phyloP scores from a whole-genome alignment of 2,888 invertebrate species.

The Mongoloraphidia duomilia region DNA sequence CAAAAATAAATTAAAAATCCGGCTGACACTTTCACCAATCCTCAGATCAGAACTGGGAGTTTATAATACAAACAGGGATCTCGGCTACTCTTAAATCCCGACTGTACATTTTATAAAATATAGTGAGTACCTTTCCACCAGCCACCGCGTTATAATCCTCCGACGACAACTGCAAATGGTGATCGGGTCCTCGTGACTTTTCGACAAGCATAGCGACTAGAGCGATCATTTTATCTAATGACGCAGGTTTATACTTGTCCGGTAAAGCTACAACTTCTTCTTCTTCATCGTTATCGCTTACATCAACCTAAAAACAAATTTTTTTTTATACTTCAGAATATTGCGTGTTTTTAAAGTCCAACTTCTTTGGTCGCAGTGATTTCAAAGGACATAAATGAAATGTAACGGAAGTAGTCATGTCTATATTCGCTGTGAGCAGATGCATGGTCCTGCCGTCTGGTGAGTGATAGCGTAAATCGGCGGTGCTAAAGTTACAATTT shows the following conservation, averaged over 20 bases:
- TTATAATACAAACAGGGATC: neutral
- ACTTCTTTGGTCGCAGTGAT: too few species aligned
- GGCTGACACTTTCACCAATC: too few species aligned
- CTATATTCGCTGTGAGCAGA: too few species aligned
- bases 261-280: slow-evolving; percentile 46
- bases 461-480: too few species aligned
- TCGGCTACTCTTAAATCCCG: neutral
- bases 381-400: too few species aligned
- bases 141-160: slow-evolving; percentile 71
- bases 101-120: too few species aligned
- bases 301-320: slow-evolving; percentile 32
- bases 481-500: too few species aligned
- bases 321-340: neutral
- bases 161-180: slow-evolving; percentile 55
- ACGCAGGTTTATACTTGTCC: slow-evolving; percentile 75
- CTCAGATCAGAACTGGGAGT: neutral
- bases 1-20: too few species aligned
- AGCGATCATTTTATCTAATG: slow-evolving; percentile 90
- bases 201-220: slow-evolving; percentile 79
- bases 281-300: slow-evolving; percentile 59
- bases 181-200: slow-evolving; percentile 66
- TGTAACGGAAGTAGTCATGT: too few species aligned
- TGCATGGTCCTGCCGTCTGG: too few species aligned
- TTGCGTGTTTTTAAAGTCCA: too few species aligned
- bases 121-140: slow-evolving; percentile 56